Evolutionary conservation across 2,797 vertebrate genomes (phyloP).

Genomic region (Hybognathus amarus): DNA sequence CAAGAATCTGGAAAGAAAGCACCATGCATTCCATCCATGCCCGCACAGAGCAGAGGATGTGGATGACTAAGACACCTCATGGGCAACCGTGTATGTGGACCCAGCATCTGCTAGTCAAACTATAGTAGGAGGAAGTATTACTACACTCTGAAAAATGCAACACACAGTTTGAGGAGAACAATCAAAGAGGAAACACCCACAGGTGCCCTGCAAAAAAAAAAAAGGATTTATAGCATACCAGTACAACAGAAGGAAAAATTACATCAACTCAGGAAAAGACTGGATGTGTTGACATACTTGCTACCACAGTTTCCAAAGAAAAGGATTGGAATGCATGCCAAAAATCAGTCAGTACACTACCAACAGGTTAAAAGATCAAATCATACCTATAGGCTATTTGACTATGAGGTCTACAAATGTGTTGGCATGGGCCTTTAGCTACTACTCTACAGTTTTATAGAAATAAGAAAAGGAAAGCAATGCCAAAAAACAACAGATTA

Average conservation of each 20-base stretch:
- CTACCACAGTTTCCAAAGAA: constrained; percentile 16
- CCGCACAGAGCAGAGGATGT: constrained; percentile 34
- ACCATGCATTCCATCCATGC: constrained; percentile 51
- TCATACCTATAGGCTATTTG: not conserved
- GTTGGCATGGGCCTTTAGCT: not conserved
- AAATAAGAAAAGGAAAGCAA: not conserved
- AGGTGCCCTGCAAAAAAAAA: constrained; percentile 52
- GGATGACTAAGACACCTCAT: constrained; percentile 54
- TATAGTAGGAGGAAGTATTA: constrained; percentile 60
- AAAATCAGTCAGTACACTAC: not conserved
- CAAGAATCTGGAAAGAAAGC: constrained; percentile 51
- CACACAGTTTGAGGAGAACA: constrained; percentile 55
- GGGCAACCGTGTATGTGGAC: constrained; percentile 31
- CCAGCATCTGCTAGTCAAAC: constrained; percentile 41
- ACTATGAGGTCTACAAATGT: not conserved
- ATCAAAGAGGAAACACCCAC: constrained; percentile 56
- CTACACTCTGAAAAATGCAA: constrained; percentile 47
- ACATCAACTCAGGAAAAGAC: constrained; percentile 36
- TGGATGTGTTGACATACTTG: constrained; percentile 47
- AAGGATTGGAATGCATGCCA: not conserved
- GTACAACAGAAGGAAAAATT: constrained; percentile 49
- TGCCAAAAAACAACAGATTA: not conserved
- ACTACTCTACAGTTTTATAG: not conserved
- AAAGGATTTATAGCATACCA: constrained; percentile 40
- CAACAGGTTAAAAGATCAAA: constrained; percentile 6